phyloP scores from a whole-genome alignment of 1,140 invertebrate species.

The Pararge aegeria region DNA sequence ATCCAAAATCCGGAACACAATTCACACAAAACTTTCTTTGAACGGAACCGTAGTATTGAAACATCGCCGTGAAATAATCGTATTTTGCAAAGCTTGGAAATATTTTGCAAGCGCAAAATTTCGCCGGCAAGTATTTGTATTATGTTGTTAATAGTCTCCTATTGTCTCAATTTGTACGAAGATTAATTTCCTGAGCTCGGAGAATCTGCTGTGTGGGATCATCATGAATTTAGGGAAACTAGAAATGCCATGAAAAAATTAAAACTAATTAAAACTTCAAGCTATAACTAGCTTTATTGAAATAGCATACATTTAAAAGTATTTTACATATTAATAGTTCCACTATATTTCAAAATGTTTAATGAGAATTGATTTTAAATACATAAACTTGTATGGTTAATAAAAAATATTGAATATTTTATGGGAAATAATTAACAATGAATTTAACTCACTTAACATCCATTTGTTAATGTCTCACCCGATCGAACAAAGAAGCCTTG shows the following conservation, averaged over 20 bases:
- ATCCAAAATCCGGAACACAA: background rate
- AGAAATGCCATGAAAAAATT: constrained; percentile 18
- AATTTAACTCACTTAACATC: too few species aligned
- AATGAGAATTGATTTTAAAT: too few species aligned
- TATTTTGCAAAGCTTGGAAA: constrained; percentile 29
- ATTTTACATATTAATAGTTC: too few species aligned
- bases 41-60: constrained; percentile 1
- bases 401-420: too few species aligned
- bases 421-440: too few species aligned
- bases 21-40: constrained; percentile 9
- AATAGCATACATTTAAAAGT: too few species aligned
- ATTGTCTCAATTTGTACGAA: constrained; percentile 63
- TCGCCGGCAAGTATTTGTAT: constrained; percentile 47
- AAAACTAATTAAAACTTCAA: background rate
- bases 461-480: too few species aligned
- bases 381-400: too few species aligned
- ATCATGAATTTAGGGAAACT: constrained; percentile 23
- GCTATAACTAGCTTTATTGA: background rate
- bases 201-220: constrained; percentile 39
- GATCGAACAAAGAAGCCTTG: too few species aligned
- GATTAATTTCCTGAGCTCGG: constrained; percentile 58
- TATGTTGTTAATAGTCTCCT: constrained; percentile 55
- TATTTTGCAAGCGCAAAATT: constrained; percentile 48
- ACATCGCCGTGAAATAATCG: constrained; percentile 16
- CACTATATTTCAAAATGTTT: too few species aligned